Percentiles rank a stretch among this genome's conserved stretches.
These are phyloP conservation scores for Clarias magur DNA, from an alignment of 2,113 vertebrate genomes.

Conservation along the genomic window DNA sequence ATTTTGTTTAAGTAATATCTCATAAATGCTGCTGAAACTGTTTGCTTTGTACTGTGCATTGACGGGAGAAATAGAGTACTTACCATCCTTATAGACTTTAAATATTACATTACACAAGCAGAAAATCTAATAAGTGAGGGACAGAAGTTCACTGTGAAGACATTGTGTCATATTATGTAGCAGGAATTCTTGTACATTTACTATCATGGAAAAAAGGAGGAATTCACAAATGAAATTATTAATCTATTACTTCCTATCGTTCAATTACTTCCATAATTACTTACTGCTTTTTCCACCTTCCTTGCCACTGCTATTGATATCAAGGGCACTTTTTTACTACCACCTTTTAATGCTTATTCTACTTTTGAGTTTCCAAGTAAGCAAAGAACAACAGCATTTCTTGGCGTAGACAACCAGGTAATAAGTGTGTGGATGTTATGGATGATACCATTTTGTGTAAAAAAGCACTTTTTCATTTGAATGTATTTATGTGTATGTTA, in stretches of 20 bases:
- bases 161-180: background rate
- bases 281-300: background rate
- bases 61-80: background rate
- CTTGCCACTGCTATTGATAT: background rate
- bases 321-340: background rate
- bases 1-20: background rate
- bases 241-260: too few species aligned
- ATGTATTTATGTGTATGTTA: too few species aligned
- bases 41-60: background rate
- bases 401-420: background rate
- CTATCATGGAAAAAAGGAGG: background rate
- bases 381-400: background rate
- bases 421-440: background rate
- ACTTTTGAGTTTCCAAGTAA: background rate
- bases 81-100: background rate
- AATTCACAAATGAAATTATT: too few species aligned
- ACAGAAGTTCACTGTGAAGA: background rate
- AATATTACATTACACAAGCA: slow-evolving; percentile 2
- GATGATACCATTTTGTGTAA: background rate
- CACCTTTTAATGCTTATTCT: background rate
- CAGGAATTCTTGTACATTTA: background rate
- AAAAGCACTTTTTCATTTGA: background rate
- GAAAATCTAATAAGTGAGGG: background rate
- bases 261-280: too few species aligned
- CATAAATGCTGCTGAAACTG: background rate